Conservation (phyloP, 2,888 invertebrate genomes). For the Pocota personata region DNA sequence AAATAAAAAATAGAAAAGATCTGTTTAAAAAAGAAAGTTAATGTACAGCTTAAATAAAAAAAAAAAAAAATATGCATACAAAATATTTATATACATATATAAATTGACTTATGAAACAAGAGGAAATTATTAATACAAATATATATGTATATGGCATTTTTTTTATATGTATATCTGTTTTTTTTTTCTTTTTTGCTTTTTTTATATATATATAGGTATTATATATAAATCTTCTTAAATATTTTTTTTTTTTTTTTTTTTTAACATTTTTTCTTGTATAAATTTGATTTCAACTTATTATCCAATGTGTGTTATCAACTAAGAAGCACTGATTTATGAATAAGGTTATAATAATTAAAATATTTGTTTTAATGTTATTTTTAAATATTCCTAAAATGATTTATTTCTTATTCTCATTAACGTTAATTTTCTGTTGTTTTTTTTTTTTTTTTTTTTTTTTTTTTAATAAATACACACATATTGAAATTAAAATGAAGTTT, state of each 20-base stretch:
- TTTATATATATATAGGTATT: constrained; percentile 3
- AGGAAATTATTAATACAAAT: constrained; percentile 33
- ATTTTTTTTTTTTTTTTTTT: not conserved
- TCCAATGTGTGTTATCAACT: constrained; percentile 36
- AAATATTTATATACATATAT: constrained; percentile 41
- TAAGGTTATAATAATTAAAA: constrained; percentile 21
- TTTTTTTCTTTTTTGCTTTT: not conserved
- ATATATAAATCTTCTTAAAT: constrained; percentile 23
- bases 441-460: too few species aligned
- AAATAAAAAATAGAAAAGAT: not conserved
- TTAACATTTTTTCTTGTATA: constrained; percentile 7
- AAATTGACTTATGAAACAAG: constrained; percentile 45
- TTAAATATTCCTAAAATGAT: constrained; percentile 12
- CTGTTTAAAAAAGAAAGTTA: not conserved
- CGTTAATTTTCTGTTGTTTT: not conserved
- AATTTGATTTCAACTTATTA: constrained; percentile 33
- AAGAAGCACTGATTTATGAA: constrained; percentile 39
- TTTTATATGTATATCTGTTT: too few species aligned
- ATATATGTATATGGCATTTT: constrained; percentile 36
- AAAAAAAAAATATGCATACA: constrained; percentile 24
- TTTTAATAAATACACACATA: not conserved
- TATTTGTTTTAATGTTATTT: not conserved
- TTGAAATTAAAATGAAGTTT: not conserved
- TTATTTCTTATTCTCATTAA: not conserved
- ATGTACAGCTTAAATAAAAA: constrained; percentile 48